Conservation (phyloP, 2,797 vertebrate species). For the Tenualosa thibaudeaui region DNA sequence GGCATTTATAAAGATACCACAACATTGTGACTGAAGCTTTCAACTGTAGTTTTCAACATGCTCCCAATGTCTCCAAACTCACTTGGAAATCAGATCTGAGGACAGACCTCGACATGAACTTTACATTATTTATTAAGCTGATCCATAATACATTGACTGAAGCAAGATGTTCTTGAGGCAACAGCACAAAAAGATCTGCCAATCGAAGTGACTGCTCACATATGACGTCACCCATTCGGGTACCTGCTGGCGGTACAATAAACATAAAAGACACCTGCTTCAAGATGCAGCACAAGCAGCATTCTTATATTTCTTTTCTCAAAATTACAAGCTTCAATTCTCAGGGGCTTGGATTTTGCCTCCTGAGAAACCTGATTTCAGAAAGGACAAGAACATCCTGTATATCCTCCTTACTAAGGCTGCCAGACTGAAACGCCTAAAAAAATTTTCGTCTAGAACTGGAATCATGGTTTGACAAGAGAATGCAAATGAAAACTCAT, state of each 20-base stretch:
- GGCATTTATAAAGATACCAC: background rate
- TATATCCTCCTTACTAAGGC: background rate
- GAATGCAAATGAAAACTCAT: background rate
- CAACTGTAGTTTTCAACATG: background rate
- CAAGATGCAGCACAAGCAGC: background rate
- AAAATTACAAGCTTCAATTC: background rate
- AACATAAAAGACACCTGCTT: background rate
- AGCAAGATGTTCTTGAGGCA: background rate
- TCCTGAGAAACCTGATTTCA: background rate
- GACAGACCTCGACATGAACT: constrained; percentile 1
- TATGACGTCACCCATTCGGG: constrained; percentile 5
- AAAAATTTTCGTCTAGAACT: background rate
- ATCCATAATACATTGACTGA: constrained; percentile 14
- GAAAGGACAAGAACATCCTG: no score
- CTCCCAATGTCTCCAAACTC: background rate
- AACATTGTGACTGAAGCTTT: background rate
- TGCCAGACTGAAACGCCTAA: background rate
- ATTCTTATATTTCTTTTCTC: background rate
- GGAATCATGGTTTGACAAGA: background rate
- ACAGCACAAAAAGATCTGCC: constrained; percentile 11
- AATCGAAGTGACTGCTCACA: background rate
- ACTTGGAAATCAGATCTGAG: constrained; percentile 17
- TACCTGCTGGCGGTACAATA: background rate
- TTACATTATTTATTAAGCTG: constrained; percentile 15
- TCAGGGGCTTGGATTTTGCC: background rate